These are phyloP conservation scores for Callyntrura guangdongensis DNA, from an alignment of 2,888 invertebrate genomes.

Conservation along the genomic window DNA sequence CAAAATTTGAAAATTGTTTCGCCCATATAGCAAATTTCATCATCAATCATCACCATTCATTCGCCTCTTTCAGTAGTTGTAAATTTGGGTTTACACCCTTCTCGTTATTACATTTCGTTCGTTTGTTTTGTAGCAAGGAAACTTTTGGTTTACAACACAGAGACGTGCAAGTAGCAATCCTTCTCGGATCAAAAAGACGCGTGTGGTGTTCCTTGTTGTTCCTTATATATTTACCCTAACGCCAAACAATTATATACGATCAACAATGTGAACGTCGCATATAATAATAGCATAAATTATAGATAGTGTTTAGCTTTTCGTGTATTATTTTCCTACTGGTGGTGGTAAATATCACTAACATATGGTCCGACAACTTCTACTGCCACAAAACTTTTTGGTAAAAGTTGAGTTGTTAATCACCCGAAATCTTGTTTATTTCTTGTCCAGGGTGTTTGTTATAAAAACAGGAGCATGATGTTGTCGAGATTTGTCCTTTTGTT, in stretches of 20 bases:
- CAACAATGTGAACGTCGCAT: background rate
- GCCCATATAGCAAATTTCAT: no score
- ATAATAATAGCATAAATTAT: background rate
- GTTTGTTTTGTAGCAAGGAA: conserved; percentile 21
- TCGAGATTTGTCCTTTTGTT: conserved; percentile 10
- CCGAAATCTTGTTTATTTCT: conserved; percentile 60
- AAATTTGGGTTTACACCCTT: no score
- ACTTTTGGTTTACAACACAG: conserved; percentile 3
- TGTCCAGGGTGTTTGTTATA: conserved; percentile 17
- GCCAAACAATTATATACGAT: background rate
- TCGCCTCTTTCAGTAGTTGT: no score
- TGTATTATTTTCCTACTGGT: no score
- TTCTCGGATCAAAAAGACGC: background rate
- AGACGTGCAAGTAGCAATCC: background rate
- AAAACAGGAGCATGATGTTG: conserved; percentile 53
- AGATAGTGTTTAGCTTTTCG: no score
- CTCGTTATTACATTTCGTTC: background rate
- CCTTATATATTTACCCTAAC: no score
- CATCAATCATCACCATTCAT: no score
- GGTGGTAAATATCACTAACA: background rate
- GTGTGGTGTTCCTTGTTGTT: background rate
- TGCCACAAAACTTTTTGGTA: conserved; percentile 36
- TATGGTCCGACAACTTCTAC: background rate
- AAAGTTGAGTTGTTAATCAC: conserved; percentile 51
- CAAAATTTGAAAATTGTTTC: no score